Evolutionary conservation across 2,888 invertebrate genomes (phyloP).

Genomic region (Drosophila yooni): DNA sequence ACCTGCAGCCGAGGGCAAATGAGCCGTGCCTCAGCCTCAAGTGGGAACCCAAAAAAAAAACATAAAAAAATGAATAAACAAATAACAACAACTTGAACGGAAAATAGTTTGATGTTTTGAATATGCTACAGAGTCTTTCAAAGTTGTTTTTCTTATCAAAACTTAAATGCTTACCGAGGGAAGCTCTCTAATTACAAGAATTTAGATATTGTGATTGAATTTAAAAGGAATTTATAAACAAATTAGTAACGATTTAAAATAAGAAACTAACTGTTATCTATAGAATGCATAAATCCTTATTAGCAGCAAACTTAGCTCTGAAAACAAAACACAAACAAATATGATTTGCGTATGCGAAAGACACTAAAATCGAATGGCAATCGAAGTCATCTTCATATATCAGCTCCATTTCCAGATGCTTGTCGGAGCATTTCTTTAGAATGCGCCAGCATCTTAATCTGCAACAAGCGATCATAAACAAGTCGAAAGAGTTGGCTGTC

Average conservation of each 20-base stretch:
- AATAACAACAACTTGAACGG: conserved; percentile 4
- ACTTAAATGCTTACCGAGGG: not conserved
- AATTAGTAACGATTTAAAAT: not conserved
- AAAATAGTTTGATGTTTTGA: conserved; percentile 31
- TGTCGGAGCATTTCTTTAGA: conserved; percentile 7
- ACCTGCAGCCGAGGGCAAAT: conserved; percentile 47
- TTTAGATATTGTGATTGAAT: not conserved
- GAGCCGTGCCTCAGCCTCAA: conserved; percentile 1
- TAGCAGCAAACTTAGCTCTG: not conserved
- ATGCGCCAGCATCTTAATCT: conserved; percentile 54
- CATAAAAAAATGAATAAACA: conserved; percentile 1
- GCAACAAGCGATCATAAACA: conserved; percentile 60
- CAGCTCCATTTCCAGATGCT: not conserved
- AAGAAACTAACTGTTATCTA: not conserved
- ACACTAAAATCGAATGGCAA: not conserved
- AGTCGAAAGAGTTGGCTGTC: conserved; percentile 17
- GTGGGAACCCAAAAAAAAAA: not conserved
- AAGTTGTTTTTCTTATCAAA: not conserved
- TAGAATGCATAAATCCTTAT: not conserved
- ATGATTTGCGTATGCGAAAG: not conserved
- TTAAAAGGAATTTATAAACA: not conserved
- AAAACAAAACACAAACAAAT: not conserved
- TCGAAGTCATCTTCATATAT: not conserved
- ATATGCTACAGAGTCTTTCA: not conserved
- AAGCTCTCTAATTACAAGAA: not conserved